These are phyloP conservation scores for Stenchaetothrips biformis DNA, from an alignment of 2,888 invertebrate genomes.

Conservation along the genomic window DNA sequence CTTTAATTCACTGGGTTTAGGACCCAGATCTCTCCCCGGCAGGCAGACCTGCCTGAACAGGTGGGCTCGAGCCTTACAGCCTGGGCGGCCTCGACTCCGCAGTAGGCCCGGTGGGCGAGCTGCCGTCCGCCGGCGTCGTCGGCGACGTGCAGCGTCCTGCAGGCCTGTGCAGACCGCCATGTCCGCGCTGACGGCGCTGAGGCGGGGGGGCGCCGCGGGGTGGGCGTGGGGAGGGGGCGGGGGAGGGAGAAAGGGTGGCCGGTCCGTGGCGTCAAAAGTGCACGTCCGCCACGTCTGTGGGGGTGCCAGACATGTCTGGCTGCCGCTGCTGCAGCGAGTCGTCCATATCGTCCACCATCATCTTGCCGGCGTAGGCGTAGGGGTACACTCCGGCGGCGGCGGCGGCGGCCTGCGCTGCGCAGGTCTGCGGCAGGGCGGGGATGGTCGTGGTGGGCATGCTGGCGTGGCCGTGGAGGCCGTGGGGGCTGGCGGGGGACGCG, in stretches of 20 bases:
- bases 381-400: background rate
- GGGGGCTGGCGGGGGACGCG: background rate
- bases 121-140: too few relatives aligned
- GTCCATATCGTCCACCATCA: background rate
- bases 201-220: background rate
- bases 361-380: background rate
- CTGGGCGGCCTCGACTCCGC: too few relatives aligned
- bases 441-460: too few relatives aligned
- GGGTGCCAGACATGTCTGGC: background rate
- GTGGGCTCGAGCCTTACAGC: too few relatives aligned
- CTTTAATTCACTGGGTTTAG: background rate
- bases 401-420: background rate
- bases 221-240: background rate
- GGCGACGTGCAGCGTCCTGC: too few relatives aligned
- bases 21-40: too few relatives aligned
- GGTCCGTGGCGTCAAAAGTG: constrained; percentile 22
- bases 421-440: constrained; percentile 18
- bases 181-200: background rate
- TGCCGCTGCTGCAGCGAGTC: background rate
- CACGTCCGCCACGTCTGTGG: constrained; percentile 5
- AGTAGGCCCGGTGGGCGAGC: too few relatives aligned
- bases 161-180: too few relatives aligned
- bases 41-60: too few relatives aligned
- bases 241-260: background rate
- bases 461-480: background rate